These are phyloP conservation scores for Onychomys torridus DNA, from an alignment of 2,797 vertebrate genomes.

Conservation along the genomic window DNA sequence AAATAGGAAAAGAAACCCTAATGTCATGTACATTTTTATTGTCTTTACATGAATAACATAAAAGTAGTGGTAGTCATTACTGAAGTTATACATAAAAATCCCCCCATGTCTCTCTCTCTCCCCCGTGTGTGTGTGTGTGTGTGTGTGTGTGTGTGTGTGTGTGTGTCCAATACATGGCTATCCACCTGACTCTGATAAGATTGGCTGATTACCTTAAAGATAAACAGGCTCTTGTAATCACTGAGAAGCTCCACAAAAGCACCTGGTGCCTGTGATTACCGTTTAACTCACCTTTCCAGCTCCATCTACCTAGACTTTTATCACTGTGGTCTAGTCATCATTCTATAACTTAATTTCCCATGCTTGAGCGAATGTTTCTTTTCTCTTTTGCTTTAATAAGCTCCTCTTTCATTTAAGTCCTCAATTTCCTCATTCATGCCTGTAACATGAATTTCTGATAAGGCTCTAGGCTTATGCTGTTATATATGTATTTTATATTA, in stretches of 20 bases:
- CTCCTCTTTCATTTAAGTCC: neutral
- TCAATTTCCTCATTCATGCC: neutral
- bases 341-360: neutral
- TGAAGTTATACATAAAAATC: neutral
- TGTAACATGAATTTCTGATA: no score
- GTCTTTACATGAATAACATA: neutral
- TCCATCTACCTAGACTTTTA: neutral
- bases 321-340: neutral
- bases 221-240: neutral
- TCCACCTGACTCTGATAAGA: neutral
- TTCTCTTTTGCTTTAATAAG: constrained; percentile 35
- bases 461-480: neutral
- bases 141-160: neutral
- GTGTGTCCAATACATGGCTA: neutral
- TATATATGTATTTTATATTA: neutral
- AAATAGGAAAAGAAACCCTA: neutral
- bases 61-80: no score
- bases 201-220: neutral
- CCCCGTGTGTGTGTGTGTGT: neutral
- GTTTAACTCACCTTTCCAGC: neutral
- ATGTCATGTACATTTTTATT: neutral
- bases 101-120: no score
- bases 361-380: neutral
- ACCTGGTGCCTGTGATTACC: neutral
- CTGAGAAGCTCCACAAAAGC: neutral